Base-by-base conservation (phyloP, 2,113 vertebrate species). In the Talpa occidentalis region DNA sequence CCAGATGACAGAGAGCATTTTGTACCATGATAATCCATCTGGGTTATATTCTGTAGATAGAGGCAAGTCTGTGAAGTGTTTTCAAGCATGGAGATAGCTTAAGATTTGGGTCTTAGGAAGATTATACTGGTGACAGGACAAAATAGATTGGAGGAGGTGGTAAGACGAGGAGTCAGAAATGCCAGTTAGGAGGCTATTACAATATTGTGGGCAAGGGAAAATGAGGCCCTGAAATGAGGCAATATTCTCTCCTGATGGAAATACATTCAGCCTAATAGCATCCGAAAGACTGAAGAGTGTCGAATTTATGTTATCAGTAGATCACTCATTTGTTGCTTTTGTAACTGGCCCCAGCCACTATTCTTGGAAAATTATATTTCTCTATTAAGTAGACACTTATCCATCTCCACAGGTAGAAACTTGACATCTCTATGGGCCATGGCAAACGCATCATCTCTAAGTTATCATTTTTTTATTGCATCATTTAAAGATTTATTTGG, bases 401-500 rank as follows among this genome's bases (percentile, higher is more conserved):
- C 87, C 82, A 91, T 96, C 94, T 94, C 52, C 35, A 79, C 87
- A 83, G 90, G 56, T 93, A 47, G 90, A 91, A 91, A 72, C 54
- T 62, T 96, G 95, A 95, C 95, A 93, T 94, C 37, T 95, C 81
- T 79, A 97, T 93, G 87, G 95, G 49, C 94, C 37, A n/a, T 64
- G 69, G 90, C 78, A 95, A 91, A 90, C 76, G 32, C 84, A 96
- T 94, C 95, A 89, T 92, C 87, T 96, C 87, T 94, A 95, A 93
- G 94, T 93, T 96, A 96, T 86, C 87, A 64, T 83, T 93, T 87
- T 93, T 91, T 95, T 91, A 96, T 91, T 94, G 59, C 83, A 91
- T 76, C 94, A 60, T 76, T 95, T 96, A 96, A 88, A 91, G 94
- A 96, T 97, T 96, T 96, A 97, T 97, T 96, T 95, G 64, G 74